Evolutionary conservation across 2,888 invertebrate genomes (phyloP).

Genomic region (Drosophila kokeensis): DNA sequence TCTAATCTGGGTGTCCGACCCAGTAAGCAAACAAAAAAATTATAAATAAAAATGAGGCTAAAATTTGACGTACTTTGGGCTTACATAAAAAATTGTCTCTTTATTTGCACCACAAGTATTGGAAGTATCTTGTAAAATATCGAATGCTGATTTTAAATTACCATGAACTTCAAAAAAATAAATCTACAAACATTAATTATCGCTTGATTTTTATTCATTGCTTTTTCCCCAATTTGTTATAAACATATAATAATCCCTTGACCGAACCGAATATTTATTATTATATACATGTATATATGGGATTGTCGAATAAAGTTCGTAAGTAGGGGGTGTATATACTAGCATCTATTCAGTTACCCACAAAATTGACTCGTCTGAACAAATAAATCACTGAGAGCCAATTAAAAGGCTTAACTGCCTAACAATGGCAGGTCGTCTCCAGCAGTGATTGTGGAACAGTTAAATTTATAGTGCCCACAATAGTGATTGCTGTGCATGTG

Average conservation of each 20-base stretch:
- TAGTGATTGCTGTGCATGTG: neutral
- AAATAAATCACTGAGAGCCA: constrained; percentile 10
- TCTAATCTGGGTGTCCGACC: neutral
- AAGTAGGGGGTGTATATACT: neutral
- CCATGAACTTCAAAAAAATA: neutral
- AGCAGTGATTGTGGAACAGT: constrained; percentile 4
- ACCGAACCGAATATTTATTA: neutral
- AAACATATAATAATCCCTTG: neutral
- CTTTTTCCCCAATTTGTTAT: neutral
- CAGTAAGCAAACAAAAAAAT: neutral
- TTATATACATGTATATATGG: no score
- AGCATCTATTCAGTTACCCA: neutral
- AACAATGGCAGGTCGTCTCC: constrained; percentile 3
- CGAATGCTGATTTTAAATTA: neutral
- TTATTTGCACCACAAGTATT: neutral
- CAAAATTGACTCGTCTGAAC: neutral
- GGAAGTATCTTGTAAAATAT: neutral
- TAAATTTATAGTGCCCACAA: neutral
- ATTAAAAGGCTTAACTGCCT: constrained; percentile 5
- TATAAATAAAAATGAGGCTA: neutral
- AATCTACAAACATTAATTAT: neutral
- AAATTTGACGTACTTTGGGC: neutral
- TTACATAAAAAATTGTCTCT: neutral
- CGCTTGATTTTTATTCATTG: neutral
- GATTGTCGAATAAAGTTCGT: neutral